phyloP scores from a whole-genome alignment of 2,797 vertebrate genomes.

The Lithobates sylvaticus region DNA sequence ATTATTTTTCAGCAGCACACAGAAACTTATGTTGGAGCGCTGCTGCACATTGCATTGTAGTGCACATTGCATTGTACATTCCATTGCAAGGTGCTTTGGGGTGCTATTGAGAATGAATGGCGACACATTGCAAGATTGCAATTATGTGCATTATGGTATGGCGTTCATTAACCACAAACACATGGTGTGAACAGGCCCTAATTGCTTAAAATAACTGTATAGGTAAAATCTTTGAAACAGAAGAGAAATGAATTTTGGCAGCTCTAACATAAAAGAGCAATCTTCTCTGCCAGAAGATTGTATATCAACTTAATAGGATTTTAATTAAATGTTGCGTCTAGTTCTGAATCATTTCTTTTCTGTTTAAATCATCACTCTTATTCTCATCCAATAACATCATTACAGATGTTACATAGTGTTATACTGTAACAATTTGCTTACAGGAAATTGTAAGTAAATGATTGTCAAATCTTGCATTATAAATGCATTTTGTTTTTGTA shows the following conservation, averaged over 20 bases:
- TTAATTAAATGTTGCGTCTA: constrained; percentile 41
- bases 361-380: constrained; percentile 22
- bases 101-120: too few species aligned
- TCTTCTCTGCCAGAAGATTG: constrained; percentile 20
- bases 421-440: constrained; percentile 21
- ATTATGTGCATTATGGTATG: too few species aligned
- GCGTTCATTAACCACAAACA: too few species aligned
- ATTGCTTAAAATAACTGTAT: constrained; percentile 8
- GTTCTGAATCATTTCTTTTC: constrained; percentile 10
- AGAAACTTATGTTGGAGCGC: too few species aligned
- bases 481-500: constrained; percentile 27
- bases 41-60: too few species aligned
- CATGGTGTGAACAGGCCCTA: too few species aligned
- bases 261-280: constrained; percentile 22
- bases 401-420: constrained; percentile 26
- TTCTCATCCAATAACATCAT: constrained; percentile 15
- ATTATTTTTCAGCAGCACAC: too few species aligned
- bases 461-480: not conserved
- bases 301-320: constrained; percentile 39
- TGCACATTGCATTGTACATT: too few species aligned
- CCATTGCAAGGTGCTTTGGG: too few species aligned
- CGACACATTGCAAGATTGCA: too few species aligned
- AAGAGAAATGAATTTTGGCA: constrained; percentile 32
- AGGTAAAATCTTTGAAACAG: constrained; percentile 1
- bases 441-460: constrained; percentile 14